Evolutionary conservation across 2,797 vertebrate genomes (phyloP), one percentile per base, ranked within the genome.

Genomic region (Xenentodon cancila): DNA sequence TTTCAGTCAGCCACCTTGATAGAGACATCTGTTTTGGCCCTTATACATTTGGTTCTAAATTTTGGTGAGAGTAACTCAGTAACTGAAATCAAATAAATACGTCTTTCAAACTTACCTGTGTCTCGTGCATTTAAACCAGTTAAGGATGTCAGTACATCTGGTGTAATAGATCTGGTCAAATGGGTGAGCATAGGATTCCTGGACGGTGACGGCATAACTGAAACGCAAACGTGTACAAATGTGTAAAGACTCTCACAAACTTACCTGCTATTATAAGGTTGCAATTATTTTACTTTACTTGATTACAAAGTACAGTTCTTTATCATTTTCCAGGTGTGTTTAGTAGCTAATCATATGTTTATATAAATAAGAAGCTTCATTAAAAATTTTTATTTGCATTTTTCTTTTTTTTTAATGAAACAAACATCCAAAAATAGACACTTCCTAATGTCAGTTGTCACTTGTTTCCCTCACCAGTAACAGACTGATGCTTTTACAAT

Each of bases 131-230:
- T 99, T 99, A 93, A 99, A 99, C 97, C 97, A 99, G 93, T 98
- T 99, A 64, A 99, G 96, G 80, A 99, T 99, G 86, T 99, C 97
- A 0, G 97, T 98, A 84, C 97, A 99, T 79, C 97, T 94, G 17
- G 97, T 99, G 69, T 99, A 99, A 86, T 99, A 99, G 89, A 99
- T 96, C 91, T 99, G 97, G 87, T 99, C 96, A 11, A 99, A 99
- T 0, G 97, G 97, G 64, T 99, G 97, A 9, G 97, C 96, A 0
- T 98, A 99, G 0, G 97, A 99, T 71, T 99, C 97, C 90, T 99
- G 97, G 25, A 99, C 95, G 0, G 97, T 99, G 88, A 99, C 96
- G 0, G 97, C 96, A 0, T 99, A 99, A 92, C 97, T 99, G 77
- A 48, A 77, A 84, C 49, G 68, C 22, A 79, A 55, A 72, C 15